Base-by-base conservation (phyloP, 2,797 vertebrate species). In the Kryptopterus vitreolus region DNA sequence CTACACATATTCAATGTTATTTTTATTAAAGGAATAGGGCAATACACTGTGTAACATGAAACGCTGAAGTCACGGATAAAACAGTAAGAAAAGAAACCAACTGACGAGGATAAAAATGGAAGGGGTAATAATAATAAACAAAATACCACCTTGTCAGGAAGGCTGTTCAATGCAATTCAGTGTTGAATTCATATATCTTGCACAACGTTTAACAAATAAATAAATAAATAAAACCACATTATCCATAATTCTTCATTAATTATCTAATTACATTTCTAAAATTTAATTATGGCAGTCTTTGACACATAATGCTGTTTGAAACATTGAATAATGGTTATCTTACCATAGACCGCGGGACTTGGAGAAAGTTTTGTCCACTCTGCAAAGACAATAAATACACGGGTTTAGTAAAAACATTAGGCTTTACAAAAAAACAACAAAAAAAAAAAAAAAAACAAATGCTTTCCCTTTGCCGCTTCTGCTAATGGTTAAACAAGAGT, bases 291-390 rank as follows among this genome's bases (percentile, higher is more conserved):
- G 18, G 6, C 38, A n/a, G n/a, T 38, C 18, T 10, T 22, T 55
- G 24, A 72, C 33, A 18, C 1, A 4, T n/a, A 35, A 43, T 43
- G 38, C 1, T 43, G 7, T 43, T 8, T 29, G 15, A 57, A 11
- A 18, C 12, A 38, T 76, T n/a, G 4, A 52, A 38, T 58, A 20
- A 31, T 29, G 22, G 4, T 4, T n/a, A 18, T 48, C 93, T 93
- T 86, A 93, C 93, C 92, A 91, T 81, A 87, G 77, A 84, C 72
- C 84, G 85, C 88, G 90, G 77, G 89, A 88, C 76, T 87, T 91
- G 85, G 90, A 90, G 85, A 91, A 91, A 83, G 83, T 90, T 88
- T 90, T 93, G 87, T 94, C 92, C 29, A 86, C 85, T 80, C 93
- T 94, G 83, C 26, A 85, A 70, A 87, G 55, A 90, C 65, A 89